Base-by-base conservation (phyloP, 2,797 vertebrate genomes). In the Peromyscus attwateri region DNA sequence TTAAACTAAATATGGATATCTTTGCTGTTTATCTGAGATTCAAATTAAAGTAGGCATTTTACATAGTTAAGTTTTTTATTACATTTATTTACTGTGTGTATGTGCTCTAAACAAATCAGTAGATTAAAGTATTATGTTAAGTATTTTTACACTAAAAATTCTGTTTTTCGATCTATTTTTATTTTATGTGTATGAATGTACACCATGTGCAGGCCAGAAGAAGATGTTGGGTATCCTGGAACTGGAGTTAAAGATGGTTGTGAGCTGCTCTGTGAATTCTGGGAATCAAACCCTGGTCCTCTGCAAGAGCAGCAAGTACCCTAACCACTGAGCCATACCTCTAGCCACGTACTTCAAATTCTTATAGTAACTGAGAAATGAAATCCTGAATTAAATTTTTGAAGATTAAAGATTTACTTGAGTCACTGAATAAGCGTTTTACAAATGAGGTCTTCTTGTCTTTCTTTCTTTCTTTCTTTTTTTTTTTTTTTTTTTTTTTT, bases 21-120 rank as follows among this genome's bases (percentile, higher is more conserved):
- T 82, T 55, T 21, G 46, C 79, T 89, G 62, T 62, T 84, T 83
- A 92, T 37, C 37, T 90, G 49, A 90, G 95, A 91, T 92, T 93
- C 37, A 94, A 55, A 96, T 96, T 87, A 75, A 93, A 55, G 23
- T 23, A 6, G 46, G 29, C 62, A 92, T 37, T 31, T 62, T 89
- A 8, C 19, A 60, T 93, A 29, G 43, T 83, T 64, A 83, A 62
- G 16, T 82, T 5, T 60, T 82, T 62, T 62, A 62, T 83, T 62
- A 40, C 25, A 17, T 62, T 40, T 62, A 62, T 83, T 62, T 83
- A 29, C 37, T 83, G 16, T 62, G 37, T 43, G 37, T 43, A 37
- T 17, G 57, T 83, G 57, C 55, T 37, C n/a, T 82, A 82, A 57
- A 80, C 55, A 57, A 55, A 55, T 11, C 17, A 57, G 19, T 57